Evolutionary conservation across 2,888 invertebrate species (phyloP).

Genomic region (Heliconius ethilla): DNA sequence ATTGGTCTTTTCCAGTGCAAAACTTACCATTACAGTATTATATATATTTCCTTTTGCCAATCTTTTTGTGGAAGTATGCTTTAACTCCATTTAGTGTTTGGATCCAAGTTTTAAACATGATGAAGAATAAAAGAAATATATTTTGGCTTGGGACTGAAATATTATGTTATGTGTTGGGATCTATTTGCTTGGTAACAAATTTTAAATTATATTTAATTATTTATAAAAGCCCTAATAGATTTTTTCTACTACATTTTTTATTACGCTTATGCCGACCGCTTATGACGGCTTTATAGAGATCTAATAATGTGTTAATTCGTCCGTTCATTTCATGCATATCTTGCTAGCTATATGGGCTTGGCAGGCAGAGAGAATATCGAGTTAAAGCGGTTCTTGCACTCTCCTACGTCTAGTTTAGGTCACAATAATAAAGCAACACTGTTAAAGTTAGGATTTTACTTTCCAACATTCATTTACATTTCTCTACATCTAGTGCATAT

Average conservation of each 20-base stretch:
- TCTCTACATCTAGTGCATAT: too few species aligned
- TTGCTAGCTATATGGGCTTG: too few species aligned
- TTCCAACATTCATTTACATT: too few species aligned
- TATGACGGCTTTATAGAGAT: too few species aligned
- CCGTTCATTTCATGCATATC: too few species aligned
- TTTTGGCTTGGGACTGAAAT: slow-evolving; percentile 54
- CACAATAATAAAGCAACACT: too few species aligned
- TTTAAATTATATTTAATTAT: neutral
- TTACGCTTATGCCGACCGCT: neutral
- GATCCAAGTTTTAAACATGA: slow-evolving; percentile 53
- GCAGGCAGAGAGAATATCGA: too few species aligned
- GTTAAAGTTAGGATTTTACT: too few species aligned
- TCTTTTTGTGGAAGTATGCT: slow-evolving; percentile 81
- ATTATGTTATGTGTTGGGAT: slow-evolving; percentile 73
- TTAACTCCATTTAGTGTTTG: slow-evolving; percentile 60
- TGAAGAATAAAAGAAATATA: slow-evolving; percentile 52
- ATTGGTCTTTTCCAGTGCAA: too few species aligned
- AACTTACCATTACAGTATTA: slow-evolving; percentile 83
- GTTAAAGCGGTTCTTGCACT: too few species aligned
- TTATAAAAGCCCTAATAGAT: neutral
- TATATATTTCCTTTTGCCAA: slow-evolving; percentile 85
- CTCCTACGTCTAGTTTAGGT: too few species aligned
- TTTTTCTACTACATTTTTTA: neutral
- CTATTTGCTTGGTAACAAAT: slow-evolving; percentile 78
- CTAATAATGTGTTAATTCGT: too few species aligned